These are phyloP conservation scores for Scyliorhinus canicula DNA, from an alignment of 2,797 vertebrate genomes.

Conservation along the genomic window DNA sequence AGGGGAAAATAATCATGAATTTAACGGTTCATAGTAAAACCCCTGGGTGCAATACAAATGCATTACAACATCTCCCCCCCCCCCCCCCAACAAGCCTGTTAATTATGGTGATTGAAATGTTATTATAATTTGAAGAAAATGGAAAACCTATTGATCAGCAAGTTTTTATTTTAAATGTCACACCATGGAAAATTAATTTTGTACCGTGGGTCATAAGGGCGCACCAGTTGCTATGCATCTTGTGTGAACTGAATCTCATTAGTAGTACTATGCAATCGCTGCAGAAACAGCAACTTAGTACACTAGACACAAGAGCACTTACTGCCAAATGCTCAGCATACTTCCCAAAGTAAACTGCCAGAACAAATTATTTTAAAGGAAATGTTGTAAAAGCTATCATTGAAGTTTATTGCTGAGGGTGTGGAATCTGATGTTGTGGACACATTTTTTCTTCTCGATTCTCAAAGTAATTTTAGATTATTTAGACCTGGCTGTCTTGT, in stretches of 20 bases:
- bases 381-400: not conserved
- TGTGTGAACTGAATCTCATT: not conserved
- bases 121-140: not conserved
- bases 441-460: not conserved
- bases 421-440: not conserved
- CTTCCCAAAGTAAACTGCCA: not conserved
- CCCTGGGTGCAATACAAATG: not conserved
- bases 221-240: not conserved
- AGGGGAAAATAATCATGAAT: not conserved
- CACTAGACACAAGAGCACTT: not conserved
- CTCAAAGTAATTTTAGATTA: not conserved
- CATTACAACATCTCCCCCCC: not conserved
- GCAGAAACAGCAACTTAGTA: not conserved
- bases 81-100: not conserved
- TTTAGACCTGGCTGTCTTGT: not conserved
- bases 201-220: not conserved
- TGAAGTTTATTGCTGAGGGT: not conserved
- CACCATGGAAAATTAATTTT: not conserved
- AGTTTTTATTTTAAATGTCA: not conserved
- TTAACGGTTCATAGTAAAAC: not conserved
- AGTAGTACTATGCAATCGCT: not conserved
- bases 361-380: not conserved
- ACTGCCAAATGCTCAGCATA: not conserved
- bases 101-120: slow-evolving; percentile 12
- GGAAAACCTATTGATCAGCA: slow-evolving; percentile 5